Percentiles rank a stretch among this genome's conserved stretches.
These are phyloP conservation scores for Apogon hyalosoma DNA, from an alignment of 2,797 vertebrate genomes.

Conservation along the genomic window DNA sequence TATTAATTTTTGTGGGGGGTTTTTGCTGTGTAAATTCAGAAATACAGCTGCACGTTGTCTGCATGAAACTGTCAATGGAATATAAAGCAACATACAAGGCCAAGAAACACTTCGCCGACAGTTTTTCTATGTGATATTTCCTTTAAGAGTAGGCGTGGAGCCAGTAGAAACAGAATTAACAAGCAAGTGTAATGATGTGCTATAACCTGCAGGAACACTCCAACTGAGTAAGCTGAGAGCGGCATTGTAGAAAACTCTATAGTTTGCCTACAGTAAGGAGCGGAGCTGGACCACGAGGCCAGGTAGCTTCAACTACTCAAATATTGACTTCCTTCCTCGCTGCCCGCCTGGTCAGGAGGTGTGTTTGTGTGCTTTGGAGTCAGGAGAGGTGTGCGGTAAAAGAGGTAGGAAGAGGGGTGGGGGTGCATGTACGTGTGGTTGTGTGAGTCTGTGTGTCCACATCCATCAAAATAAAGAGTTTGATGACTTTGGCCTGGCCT, in stretches of 20 bases:
- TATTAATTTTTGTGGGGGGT: no score
- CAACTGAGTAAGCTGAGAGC: conserved; percentile 26
- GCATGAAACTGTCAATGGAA: not conserved
- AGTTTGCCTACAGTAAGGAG: conserved; percentile 55
- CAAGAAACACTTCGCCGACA: not conserved
- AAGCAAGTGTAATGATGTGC: conserved; percentile 29
- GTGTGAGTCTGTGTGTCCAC: conserved; percentile 73
- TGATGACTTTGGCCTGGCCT: conserved; percentile 73
- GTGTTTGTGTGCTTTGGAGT: conserved; percentile 83
- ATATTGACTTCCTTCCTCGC: conserved; percentile 85
- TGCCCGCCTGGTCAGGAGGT: conserved; percentile 71
- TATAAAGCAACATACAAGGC: not conserved
- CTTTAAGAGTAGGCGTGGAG: not conserved
- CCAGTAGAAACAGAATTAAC: conserved; percentile 37
- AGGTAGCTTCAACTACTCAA: conserved; percentile 78
- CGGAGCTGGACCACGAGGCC: conserved; percentile 56
- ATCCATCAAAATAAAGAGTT: conserved; percentile 79
- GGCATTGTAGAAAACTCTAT: conserved; percentile 45
- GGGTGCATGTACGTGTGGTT: conserved; percentile 52
- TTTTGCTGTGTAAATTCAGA: not conserved
- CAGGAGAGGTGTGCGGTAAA: conserved; percentile 69
- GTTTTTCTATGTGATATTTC: conserved; percentile 23
- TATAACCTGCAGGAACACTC: conserved; percentile 26
- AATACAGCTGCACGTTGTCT: not conserved
- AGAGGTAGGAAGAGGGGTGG: conserved; percentile 59